phyloP scores from a whole-genome alignment of 2,797 vertebrate genomes.

The Calcarius lapponicus region DNA sequence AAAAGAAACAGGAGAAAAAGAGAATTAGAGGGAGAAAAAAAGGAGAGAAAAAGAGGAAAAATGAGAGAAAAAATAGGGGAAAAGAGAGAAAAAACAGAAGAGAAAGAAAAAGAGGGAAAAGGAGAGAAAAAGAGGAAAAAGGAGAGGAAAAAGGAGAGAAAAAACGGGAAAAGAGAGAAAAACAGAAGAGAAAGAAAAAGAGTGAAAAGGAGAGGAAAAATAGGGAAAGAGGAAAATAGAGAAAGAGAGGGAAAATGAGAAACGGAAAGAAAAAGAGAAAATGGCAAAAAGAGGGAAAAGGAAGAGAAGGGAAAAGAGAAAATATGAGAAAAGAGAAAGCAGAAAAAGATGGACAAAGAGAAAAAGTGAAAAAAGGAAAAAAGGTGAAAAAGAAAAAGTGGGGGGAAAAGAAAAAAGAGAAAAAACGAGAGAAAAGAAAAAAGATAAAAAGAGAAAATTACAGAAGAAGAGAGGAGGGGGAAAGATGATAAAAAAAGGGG shows the following conservation, averaged over 20 bases:
- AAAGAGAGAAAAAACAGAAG: fast-evolving
- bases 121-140: background rate
- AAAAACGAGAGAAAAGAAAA: background rate
- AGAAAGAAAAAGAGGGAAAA: too few relatives aligned
- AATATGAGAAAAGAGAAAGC: background rate
- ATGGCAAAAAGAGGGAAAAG: background rate
- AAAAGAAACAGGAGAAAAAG: too few relatives aligned
- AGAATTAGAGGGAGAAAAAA: too few relatives aligned
- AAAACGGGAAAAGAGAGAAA: background rate
- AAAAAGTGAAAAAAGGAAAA: background rate
- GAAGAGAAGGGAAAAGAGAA: background rate
- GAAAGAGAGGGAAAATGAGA: background rate
- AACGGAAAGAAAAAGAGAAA: background rate
- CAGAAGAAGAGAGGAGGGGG: background rate
- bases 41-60: too few relatives aligned
- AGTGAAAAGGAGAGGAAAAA: background rate
- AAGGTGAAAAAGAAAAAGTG: too few relatives aligned
- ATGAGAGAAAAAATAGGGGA: too few relatives aligned
- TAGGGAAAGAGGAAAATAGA: background rate
- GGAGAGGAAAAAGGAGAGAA: fast-evolving
- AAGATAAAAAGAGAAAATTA: background rate
- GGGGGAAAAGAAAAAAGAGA: too few relatives aligned
- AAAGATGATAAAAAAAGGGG: background rate
- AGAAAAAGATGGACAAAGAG: background rate
- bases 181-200: too few relatives aligned